Conservation (phyloP, 1,140 invertebrate species). For the Saccostrea glomerata region DNA sequence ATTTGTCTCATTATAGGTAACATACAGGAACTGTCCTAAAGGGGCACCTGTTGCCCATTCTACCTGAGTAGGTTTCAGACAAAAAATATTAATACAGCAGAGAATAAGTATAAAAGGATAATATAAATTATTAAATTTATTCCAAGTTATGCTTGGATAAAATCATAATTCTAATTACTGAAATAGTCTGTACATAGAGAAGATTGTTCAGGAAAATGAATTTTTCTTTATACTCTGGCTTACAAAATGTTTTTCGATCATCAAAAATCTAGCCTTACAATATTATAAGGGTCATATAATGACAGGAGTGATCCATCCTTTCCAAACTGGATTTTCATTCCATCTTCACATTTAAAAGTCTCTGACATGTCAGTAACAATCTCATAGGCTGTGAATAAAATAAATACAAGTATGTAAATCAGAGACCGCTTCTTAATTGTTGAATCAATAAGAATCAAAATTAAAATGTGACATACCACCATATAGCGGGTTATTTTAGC, state of each 20-base stretch:
- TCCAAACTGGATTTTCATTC: conserved; percentile 62
- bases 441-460: no score
- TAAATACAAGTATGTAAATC: no score
- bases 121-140: no score
- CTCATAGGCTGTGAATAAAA: conserved; percentile 1
- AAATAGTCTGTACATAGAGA: no score
- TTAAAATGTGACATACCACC: no score
- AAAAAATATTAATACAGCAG: not conserved
- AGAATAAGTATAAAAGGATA: not conserved
- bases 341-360: conserved; percentile 55
- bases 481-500: no score
- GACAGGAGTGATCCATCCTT: conserved; percentile 61
- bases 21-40: conserved; percentile 66
- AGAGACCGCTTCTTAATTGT: no score
- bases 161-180: no score
- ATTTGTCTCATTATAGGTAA: conserved; percentile 71
- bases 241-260: no score
- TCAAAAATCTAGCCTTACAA: conserved; percentile 42
- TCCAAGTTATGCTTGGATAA: no score
- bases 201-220: no score
- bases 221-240: no score
- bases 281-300: conserved; percentile 66
- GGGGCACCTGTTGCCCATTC: conserved; percentile 64
- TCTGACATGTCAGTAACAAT: conserved; percentile 3
- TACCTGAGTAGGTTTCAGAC: conserved; percentile 56